Conservation (phyloP, 2,797 vertebrate species). For the Acanthiza pusilla region DNA sequence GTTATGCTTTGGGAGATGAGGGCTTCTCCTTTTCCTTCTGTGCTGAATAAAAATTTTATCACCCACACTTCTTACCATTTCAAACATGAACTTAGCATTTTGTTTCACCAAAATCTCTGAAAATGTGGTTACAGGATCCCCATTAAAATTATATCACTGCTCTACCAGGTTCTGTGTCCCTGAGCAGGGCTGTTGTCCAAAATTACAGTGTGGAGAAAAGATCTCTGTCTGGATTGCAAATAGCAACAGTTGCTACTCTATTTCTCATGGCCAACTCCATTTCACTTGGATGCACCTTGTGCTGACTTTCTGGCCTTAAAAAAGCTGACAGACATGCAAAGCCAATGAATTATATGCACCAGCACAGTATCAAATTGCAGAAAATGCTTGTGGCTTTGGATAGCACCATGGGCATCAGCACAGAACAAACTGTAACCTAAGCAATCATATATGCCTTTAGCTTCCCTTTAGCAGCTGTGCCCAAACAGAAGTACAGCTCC, state of each 20-base stretch:
- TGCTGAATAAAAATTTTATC: background rate
- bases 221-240: conserved; percentile 66
- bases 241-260: conserved; percentile 72
- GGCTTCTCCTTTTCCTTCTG: background rate
- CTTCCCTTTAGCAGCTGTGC: background rate
- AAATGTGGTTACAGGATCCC: background rate
- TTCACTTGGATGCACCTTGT: conserved; percentile 49
- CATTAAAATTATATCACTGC: conserved; percentile 11
- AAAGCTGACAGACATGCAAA: conserved; percentile 51
- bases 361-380: conserved; percentile 45
- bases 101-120: background rate
- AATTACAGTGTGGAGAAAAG: conserved; percentile 16
- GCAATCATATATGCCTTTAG: background rate
- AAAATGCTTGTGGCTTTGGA: conserved; percentile 28
- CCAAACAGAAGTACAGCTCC: background rate
- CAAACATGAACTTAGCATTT: background rate
- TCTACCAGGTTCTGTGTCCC: background rate
- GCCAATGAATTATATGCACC: conserved; percentile 34
- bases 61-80: background rate
- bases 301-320: conserved; percentile 52
- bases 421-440: conserved; percentile 42
- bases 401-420: conserved; percentile 40
- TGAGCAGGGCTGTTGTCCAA: background rate
- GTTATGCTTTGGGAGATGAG: background rate
- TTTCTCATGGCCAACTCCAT: conserved; percentile 23